phyloP scores from a whole-genome alignment of 2,888 invertebrate genomes.

The Gryllus longicercus region DNA sequence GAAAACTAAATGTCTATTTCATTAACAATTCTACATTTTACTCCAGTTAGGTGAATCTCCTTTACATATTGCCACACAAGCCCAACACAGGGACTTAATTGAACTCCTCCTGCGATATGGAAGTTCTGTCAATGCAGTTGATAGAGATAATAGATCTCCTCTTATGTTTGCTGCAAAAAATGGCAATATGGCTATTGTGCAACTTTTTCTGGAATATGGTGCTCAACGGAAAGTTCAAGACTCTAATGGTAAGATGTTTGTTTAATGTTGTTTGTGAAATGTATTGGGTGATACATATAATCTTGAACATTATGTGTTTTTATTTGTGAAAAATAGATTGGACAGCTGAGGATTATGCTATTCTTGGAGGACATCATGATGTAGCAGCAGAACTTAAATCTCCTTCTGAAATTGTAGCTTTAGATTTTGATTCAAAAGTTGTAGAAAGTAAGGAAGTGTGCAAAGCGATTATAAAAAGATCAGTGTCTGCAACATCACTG shows the following conservation, averaged over 20 bases:
- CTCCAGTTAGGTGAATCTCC: slow-evolving; percentile 43
- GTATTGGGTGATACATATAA: neutral
- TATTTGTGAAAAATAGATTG: slow-evolving; percentile 39
- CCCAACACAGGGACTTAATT: slow-evolving; percentile 42
- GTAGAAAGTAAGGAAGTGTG: slow-evolving; percentile 12
- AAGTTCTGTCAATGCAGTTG: slow-evolving; percentile 42
- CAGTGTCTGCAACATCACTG: slow-evolving; percentile 32
- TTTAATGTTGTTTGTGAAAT: neutral
- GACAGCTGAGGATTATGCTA: slow-evolving; percentile 44
- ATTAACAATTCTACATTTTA: neutral
- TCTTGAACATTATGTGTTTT: neutral
- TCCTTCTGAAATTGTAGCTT: slow-evolving; percentile 30
- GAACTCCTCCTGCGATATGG: slow-evolving; percentile 42
- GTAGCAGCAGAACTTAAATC: slow-evolving; percentile 38
- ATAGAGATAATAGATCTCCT: slow-evolving; percentile 42
- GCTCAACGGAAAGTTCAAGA: slow-evolving; percentile 42
- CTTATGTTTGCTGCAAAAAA: slow-evolving; percentile 43
- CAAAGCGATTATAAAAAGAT: slow-evolving; percentile 23
- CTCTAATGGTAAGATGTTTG: slow-evolving; percentile 40
- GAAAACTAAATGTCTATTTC: neutral
- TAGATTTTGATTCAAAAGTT: slow-evolving; percentile 25
- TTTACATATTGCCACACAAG: slow-evolving; percentile 42
- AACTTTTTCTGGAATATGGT: slow-evolving; percentile 42
- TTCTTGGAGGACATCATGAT: slow-evolving; percentile 41
- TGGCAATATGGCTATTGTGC: slow-evolving; percentile 41